Evolutionary conservation across 2,113 vertebrate genomes (phyloP).

Genomic region (Eulemur rufifrons): DNA sequence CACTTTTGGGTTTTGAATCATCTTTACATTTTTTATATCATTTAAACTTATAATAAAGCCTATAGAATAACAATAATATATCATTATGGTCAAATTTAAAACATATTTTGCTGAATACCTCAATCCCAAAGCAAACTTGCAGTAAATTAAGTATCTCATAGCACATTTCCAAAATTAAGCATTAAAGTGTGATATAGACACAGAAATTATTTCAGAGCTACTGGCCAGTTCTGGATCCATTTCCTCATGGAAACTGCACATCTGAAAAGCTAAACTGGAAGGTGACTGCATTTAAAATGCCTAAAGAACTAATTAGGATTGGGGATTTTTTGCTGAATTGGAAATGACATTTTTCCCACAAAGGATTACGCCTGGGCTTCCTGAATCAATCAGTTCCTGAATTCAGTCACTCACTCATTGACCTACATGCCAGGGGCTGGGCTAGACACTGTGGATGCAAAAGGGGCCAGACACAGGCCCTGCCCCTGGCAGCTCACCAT

Average conservation of each 20-base stretch:
- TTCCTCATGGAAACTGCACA: not conserved
- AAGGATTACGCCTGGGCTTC: not conserved
- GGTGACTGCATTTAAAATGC: not conserved
- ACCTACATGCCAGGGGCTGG: not conserved
- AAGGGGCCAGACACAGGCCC: too few species aligned
- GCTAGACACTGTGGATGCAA: not conserved
- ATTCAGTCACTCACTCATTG: rapidly evolving
- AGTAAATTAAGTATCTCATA: not conserved
- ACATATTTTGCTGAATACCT: not conserved
- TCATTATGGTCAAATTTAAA: not conserved
- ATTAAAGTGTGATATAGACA: not conserved
- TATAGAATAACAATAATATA: not conserved
- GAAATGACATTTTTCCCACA: not conserved
- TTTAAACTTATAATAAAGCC: not conserved
- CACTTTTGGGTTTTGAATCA: not conserved
- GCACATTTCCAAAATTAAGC: not conserved
- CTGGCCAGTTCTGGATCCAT: not conserved
- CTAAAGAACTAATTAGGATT: not conserved
- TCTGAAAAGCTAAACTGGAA: not conserved
- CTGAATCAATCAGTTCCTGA: too few species aligned
- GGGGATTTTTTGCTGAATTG: not conserved
- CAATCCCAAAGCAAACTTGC: not conserved
- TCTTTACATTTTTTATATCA: not conserved
- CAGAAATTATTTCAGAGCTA: not conserved
- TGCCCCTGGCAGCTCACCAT: not conserved